Evolutionary conservation across 2,797 vertebrate genomes (phyloP).

Genomic region (Cygnus olor): DNA sequence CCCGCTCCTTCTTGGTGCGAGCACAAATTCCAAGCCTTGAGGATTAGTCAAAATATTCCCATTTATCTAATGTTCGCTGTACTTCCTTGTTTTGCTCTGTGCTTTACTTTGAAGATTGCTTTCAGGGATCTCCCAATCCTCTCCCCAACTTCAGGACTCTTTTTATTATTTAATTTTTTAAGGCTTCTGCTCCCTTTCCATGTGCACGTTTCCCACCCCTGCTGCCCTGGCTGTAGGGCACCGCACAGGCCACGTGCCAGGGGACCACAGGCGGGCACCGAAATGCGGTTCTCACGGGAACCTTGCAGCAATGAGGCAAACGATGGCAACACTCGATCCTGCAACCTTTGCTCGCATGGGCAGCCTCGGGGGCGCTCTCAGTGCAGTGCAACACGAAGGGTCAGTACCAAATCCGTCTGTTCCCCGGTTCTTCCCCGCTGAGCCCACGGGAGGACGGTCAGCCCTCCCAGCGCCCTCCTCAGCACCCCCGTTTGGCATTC

Average conservation of each 20-base stretch:
- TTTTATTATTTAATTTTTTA: neutral
- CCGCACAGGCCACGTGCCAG: fast-evolving
- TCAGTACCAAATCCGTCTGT: neutral
- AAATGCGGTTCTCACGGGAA: neutral
- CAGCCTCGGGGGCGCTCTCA: neutral
- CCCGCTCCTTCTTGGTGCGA: neutral
- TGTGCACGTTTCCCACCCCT: fast-evolving
- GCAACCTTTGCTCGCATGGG: neutral
- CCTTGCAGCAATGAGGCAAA: fast-evolving
- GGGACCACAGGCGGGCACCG: fast-evolving
- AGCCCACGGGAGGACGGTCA: neutral
- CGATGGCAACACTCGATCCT: fast-evolving
- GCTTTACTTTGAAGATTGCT: neutral
- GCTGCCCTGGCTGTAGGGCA: neutral
- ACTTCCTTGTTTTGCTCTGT: neutral
- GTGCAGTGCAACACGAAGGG: fast-evolving
- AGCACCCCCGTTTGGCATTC: fast-evolving
- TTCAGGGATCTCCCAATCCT: neutral
- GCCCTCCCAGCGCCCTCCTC: neutral
- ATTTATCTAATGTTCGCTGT: neutral
- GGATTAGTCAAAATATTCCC: constrained; percentile 23
- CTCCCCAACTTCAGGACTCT: neutral
- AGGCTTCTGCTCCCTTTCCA: neutral
- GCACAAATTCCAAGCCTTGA: constrained; percentile 26
- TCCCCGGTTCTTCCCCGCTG: neutral